Evolutionary conservation across 2,797 vertebrate genomes (phyloP), one percentile per base, ranked within the genome.

Genomic region (Sebastes ruberrimus): DNA sequence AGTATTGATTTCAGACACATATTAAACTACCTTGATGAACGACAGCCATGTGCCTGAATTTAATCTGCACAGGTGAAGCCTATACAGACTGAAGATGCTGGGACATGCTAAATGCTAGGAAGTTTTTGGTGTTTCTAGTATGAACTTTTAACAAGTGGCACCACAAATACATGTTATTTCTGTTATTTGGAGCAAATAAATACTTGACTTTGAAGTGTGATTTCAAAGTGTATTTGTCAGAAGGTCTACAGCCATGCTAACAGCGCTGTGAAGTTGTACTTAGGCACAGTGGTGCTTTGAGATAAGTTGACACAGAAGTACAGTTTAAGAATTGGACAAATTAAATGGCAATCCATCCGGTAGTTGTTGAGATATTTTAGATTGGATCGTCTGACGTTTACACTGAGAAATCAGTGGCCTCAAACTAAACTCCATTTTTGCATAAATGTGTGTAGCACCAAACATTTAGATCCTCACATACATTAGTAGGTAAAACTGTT

Each of bases 401-500:
- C 27, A 32, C n/a, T 57, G 71, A 71, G 9, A 56, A 80, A 52
- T 53, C 42, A n/a, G 27, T 61, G 18, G 27, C 57, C 46, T 85
- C 35, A 35, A 73, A 71, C 61, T 83, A 49, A 85, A 73, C 67
- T 64, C 59, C 57, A 46, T 3, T 78, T 55, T 53, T 80, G 55
- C 27, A 25, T 60, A 32, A 7, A 68, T 66, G 42, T 85, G 78
- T 85, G 69, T 74, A 64, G 52, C 70, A 77, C 53, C 60, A 59
- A 74, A 82, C 27, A 18, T 74, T 80, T 20, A 71, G 42, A 83
- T 60, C 75, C 71, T 83, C 70, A 74, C 79, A 82, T 82, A 55
- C 16, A 75, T 71, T 68, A 78, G 61, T 38, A 64, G 83, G 82
- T 81, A 20, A 73, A 78, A 83, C 61, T 42, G 30, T 64, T 69